Base-by-base conservation (phyloP, 1,140 invertebrate genomes). In the Oppia nitens region DNA sequence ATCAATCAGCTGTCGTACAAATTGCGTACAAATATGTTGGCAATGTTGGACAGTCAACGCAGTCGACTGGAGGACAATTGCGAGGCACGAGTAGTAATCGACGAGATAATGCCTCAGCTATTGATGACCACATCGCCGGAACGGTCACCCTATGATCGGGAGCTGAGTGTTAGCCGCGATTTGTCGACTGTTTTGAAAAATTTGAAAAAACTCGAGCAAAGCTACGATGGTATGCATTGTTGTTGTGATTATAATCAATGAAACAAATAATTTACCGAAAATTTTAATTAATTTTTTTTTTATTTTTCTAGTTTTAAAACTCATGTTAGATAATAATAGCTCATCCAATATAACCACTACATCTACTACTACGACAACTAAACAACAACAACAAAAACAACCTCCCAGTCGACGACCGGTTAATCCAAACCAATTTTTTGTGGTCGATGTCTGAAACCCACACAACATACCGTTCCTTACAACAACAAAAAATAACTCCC, bases 111-210 rank as follows among this genome's bases (percentile, higher is more conserved):
- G 25, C 65, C 66, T 26, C 68, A 69, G 48, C 64, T 70, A 2
- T 62, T n/a, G n/a, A n/a, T n/a, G n/a, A n/a, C n/a, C n/a, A 63
- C 24, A 62, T 64, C 9, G 58, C 55, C 21, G 61, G 55, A 47
- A 54, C 57, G 6, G 59, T 9, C 6, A 40, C 17, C 17, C 6
- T 9, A 40, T 62, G 61, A 56, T 49, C 58, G 27, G 54, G 60
- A 57, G 66, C 68, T 45, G 65, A 71, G 27, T 67, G 66, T 61
- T 52, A 61, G 48, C 55, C 69, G 74, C 62, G 78, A 80, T 64
- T 66, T 80, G 53, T 76, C 78, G 21, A 74, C 73, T 24, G 78
- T 77, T 50, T 66, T 80, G 21, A 76, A 76, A 61, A 78, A 79
- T 68, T 68, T 80, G 27, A 76, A 78, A 62, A 75, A 76, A 64